Evolutionary conservation across 2,888 invertebrate species (phyloP).

Genomic region (Dexiosoma caninum): DNA sequence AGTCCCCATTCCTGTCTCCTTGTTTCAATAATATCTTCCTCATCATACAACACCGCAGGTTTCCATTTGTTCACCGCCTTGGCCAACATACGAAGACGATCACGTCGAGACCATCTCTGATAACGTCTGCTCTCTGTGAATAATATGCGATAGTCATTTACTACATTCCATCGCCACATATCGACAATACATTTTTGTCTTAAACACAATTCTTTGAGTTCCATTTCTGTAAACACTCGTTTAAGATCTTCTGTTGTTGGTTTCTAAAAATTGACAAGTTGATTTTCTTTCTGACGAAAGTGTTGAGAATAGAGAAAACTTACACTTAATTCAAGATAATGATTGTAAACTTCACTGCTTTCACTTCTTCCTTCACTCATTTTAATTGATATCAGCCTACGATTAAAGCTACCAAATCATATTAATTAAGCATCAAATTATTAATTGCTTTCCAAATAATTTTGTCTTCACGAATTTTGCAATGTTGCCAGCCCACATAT

Average conservation of each 20-base stretch:
- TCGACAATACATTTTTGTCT: conserved; percentile 41
- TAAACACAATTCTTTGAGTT: conserved; percentile 33
- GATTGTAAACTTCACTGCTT: conserved; percentile 29
- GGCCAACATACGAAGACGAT: conserved; percentile 29
- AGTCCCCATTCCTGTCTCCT: conserved; percentile 18
- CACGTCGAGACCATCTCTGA: conserved; percentile 29
- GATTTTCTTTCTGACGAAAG: not conserved
- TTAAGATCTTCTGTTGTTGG: conserved; percentile 43
- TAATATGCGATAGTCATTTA: conserved; percentile 23
- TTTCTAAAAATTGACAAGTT: not conserved
- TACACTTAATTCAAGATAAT: conserved; percentile 22
- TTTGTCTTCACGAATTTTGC: not conserved
- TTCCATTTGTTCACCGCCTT: conserved; percentile 36
- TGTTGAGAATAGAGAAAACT: not conserved
- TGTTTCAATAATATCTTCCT: conserved; percentile 10
- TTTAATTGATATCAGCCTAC: no score
- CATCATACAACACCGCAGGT: conserved; percentile 13
- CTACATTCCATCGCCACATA: conserved; percentile 44
- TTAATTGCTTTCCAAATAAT: not conserved
- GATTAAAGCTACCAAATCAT: no score
- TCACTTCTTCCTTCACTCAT: not conserved
- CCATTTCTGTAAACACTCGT: conserved; percentile 22
- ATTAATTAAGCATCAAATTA: not conserved
- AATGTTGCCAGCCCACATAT: no score
- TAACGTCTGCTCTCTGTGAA: conserved; percentile 26